Base-by-base conservation (phyloP, 2,797 vertebrate genomes). In the Monodelphis domestica region DNA sequence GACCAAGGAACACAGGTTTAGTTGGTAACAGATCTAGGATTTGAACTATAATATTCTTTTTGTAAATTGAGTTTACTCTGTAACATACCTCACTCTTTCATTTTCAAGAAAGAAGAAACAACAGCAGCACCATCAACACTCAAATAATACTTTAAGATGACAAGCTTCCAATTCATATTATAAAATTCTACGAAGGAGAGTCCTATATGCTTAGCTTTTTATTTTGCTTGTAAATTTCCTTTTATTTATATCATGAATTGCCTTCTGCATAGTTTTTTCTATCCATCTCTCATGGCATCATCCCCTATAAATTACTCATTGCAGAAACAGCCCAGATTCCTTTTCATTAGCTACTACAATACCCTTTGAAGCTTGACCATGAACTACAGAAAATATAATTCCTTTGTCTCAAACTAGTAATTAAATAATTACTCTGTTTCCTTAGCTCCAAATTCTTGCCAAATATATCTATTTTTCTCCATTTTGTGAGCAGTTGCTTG, bases 81-180 rank as follows among this genome's bases (percentile, higher is more conserved):
- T n/a, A n/a, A n/a, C 38, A 38, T 0, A 21, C n/a, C 5, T 78
- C 63, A 45, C 38, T 45, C 63, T 45, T 78, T 78, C 38, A 45
- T 45, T 78, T 78, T 2, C 21, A 45, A 45, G 24, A 78, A 78
- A 38, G 70, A 78, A 21, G 21, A 78, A 78, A 78, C 70, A 78
- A 45, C 21, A 45, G 7, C 21, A 78, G 17, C 6, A 78, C 24
- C 70, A 78, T 7, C n/a, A 78, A 78, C 21, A 45, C 2, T 1
- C 96, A 97, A 90, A 93, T 96, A 95, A 93, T 91, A 87, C n/a
- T 26, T 91, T 29, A 87, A 93, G 50, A 53, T 95, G 14, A 89
- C 88, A 88, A 7, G 29, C 70, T 89, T 91, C 28, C 12, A 91
- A 28, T 38, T 15, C 9, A 94, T 55, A 88, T 93, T 95, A 95